Conservation (phyloP, 2,888 invertebrate species). For the Micoletzkya japonica region DNA sequence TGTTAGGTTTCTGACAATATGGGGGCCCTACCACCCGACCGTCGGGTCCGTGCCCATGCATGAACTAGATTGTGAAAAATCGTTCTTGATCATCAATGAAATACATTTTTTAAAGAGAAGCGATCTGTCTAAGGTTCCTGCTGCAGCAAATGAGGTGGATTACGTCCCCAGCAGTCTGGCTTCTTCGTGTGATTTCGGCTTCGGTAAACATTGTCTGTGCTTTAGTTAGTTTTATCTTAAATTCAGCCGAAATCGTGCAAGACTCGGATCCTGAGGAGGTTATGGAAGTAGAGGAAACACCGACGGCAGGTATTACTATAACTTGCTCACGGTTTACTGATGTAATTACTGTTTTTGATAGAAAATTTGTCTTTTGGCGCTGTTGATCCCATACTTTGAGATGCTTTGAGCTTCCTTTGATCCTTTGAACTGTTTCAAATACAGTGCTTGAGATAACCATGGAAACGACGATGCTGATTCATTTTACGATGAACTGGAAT, state of each 20-base stretch:
- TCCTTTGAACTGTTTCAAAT: too few species aligned
- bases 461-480: conserved; percentile 2
- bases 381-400: neutral
- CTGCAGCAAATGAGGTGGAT: too few species aligned
- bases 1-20: too few species aligned
- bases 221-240: neutral
- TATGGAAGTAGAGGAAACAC: neutral
- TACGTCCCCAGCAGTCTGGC: too few species aligned
- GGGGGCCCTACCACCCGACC: too few species aligned
- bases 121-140: too few species aligned
- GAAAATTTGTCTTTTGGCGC: too few species aligned
- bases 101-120: too few species aligned
- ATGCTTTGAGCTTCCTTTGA: neutral
- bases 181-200: neutral
- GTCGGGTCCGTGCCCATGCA: too few species aligned
- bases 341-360: too few species aligned
- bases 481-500: conserved; percentile 22
- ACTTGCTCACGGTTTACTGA: neutral
- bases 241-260: conserved; percentile 9
- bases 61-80: too few species aligned
- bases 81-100: too few species aligned
- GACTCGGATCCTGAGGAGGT: conserved; percentile 10
- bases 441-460: neutral
- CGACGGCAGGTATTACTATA: neutral
- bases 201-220: neutral